Percentiles rank a stretch among this genome's conserved stretches.
These are phyloP conservation scores for Silurus lanzhouensis DNA, from an alignment of 2,797 vertebrate species.

Conservation along the genomic window DNA sequence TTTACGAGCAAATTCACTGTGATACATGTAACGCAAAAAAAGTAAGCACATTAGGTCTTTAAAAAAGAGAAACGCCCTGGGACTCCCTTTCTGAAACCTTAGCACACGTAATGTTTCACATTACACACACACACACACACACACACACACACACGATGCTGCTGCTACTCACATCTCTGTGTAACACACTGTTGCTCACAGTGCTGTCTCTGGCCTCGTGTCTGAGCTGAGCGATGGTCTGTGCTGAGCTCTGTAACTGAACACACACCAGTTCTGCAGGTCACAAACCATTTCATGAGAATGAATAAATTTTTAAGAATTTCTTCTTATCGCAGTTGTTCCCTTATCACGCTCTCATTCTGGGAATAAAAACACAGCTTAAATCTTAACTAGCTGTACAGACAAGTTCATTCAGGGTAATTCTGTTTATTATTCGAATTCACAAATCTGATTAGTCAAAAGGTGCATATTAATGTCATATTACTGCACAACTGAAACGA, in stretches of 20 bases:
- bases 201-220: neutral
- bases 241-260: slow-evolving; percentile 6
- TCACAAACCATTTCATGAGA: neutral
- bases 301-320: neutral
- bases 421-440: neutral
- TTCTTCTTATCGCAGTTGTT: neutral
- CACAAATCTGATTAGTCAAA: neutral
- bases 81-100: slow-evolving; percentile 24
- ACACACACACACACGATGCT: slow-evolving; percentile 9
- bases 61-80: slow-evolving; percentile 22
- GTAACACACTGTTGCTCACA: slow-evolving; percentile 14
- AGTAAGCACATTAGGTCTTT: slow-evolving; percentile 16
- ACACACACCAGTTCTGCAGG: neutral
- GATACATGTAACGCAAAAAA: slow-evolving; percentile 26
- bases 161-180: slow-evolving; percentile 46
- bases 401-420: neutral
- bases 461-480: neutral
- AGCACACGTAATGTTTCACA: slow-evolving; percentile 2
- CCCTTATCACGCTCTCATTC: neutral
- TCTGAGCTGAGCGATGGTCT: slow-evolving; percentile 12
- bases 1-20: slow-evolving; percentile 15
- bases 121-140: slow-evolving; percentile 18
- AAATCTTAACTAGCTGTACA: neutral
- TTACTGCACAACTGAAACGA: too few species aligned
- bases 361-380: neutral